Conservation (phyloP, 2,797 vertebrate species). For the Pristis pectinata region DNA sequence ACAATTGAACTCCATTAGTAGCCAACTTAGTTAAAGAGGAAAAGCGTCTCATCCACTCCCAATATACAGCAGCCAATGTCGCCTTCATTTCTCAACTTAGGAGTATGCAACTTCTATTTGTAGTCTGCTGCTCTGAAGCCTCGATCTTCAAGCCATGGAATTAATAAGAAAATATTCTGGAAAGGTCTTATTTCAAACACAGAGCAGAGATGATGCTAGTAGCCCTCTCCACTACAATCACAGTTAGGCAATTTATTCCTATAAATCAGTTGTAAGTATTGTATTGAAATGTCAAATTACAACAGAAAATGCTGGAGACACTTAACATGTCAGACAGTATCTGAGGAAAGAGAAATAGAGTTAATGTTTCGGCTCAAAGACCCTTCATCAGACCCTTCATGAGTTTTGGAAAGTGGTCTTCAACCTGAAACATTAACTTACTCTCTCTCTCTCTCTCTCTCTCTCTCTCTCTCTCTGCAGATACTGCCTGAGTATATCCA, state of each 20-base stretch:
- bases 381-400: too few species aligned
- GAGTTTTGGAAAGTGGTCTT: too few species aligned
- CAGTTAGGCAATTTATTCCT: neutral
- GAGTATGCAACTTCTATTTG: neutral
- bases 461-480: too few species aligned
- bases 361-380: too few species aligned
- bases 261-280: neutral
- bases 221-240: neutral
- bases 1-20: neutral
- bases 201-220: neutral
- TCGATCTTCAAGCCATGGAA: neutral
- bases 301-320: too few species aligned
- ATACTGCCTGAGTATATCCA: too few species aligned
- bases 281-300: slow-evolving; percentile 4
- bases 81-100: neutral
- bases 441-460: too few species aligned
- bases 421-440: too few species aligned
- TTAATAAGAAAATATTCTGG: neutral
- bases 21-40: neutral
- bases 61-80: neutral
- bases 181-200: neutral
- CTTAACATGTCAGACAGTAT: too few species aligned
- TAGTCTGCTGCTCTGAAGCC: neutral
- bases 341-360: too few species aligned
- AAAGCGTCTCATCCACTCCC: neutral